Percentiles rank a stretch among this genome's conserved stretches.
phyloP scores from a whole-genome alignment of 1,140 invertebrate genomes.

The Acromyrmex charruanus region DNA sequence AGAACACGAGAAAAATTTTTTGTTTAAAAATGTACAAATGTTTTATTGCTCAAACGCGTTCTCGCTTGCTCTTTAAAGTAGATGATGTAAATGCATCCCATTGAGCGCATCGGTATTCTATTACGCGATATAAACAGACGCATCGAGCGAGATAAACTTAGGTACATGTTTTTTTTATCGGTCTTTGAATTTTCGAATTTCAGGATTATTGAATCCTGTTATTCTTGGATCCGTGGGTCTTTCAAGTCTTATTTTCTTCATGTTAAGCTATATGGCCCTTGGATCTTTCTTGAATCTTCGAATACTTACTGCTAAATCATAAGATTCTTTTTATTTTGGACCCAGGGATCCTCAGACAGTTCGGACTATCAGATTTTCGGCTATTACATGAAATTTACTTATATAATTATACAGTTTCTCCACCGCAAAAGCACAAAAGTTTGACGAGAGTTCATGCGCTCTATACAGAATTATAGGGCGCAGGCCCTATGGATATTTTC shows the following conservation, averaged over 20 bases:
- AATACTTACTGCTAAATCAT: background rate
- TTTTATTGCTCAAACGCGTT: slow-evolving; percentile 78
- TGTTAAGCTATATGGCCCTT: slow-evolving; percentile 14
- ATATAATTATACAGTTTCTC: slow-evolving; percentile 36
- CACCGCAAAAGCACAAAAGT: slow-evolving; percentile 57
- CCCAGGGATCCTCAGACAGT: background rate
- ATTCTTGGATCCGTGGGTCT: background rate
- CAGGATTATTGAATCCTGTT: background rate
- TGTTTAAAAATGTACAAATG: slow-evolving; percentile 81
- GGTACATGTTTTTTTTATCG: background rate
- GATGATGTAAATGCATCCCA: slow-evolving; percentile 59
- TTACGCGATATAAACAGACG: background rate
- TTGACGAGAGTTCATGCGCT: slow-evolving; percentile 46
- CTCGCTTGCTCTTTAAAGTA: slow-evolving; percentile 67
- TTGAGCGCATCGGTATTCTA: background rate
- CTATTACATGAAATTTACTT: slow-evolving; percentile 25
- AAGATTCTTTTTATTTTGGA: slow-evolving; percentile 6
- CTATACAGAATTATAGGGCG: slow-evolving; percentile 68
- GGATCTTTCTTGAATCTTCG: slow-evolving; percentile 4
- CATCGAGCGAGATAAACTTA: slow-evolving; percentile 26
- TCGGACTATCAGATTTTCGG: slow-evolving; percentile 18
- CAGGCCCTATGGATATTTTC: slow-evolving; percentile 72
- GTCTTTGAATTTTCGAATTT: slow-evolving; percentile 22
- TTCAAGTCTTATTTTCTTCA: slow-evolving; percentile 26
- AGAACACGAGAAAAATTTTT: slow-evolving; percentile 6